A percentile compares a stretch with the other conserved stretches of the same genome.
These are phyloP conservation scores for Hirtodrosophila duncani DNA, from an alignment of 2,888 invertebrate genomes.

Conservation along the genomic window DNA sequence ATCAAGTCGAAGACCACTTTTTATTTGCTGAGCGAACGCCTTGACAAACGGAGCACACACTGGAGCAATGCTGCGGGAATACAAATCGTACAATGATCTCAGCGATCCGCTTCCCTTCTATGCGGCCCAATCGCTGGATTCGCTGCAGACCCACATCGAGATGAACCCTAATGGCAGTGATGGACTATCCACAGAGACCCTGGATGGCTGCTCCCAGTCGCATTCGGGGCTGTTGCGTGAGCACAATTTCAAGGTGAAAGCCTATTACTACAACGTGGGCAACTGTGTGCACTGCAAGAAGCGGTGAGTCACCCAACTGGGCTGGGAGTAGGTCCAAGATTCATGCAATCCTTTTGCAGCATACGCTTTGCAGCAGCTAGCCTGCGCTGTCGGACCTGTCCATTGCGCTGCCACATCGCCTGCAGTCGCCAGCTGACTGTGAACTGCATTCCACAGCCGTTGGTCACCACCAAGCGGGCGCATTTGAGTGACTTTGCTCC, in stretches of 20 bases:
- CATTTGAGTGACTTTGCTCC: slow-evolving; percentile 49
- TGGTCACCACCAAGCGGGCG: slow-evolving; percentile 31
- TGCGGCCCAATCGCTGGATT: slow-evolving; percentile 53
- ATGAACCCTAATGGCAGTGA: slow-evolving; percentile 56
- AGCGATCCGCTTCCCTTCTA: slow-evolving; percentile 41
- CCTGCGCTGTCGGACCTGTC: slow-evolving; percentile 55
- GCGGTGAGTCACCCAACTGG: slow-evolving; percentile 47
- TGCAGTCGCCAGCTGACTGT: slow-evolving; percentile 41
- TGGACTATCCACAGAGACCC: slow-evolving; percentile 24
- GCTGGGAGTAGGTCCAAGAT: background rate
- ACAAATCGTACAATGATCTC: slow-evolving; percentile 51
- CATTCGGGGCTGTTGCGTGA: slow-evolving; percentile 44
- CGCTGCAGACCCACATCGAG: slow-evolving; percentile 43
- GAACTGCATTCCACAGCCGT: slow-evolving; percentile 57
- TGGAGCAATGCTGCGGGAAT: slow-evolving; percentile 47
- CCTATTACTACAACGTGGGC: slow-evolving; percentile 52
- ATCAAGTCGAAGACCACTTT: too few species aligned
- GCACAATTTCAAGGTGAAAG: slow-evolving; percentile 56
- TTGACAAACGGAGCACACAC: slow-evolving; percentile 38
- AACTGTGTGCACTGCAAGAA: slow-evolving; percentile 60
- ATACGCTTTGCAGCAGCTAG: slow-evolving; percentile 51
- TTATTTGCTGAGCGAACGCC: slow-evolving; percentile 28
- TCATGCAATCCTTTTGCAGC: slow-evolving; percentile 14
- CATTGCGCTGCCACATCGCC: slow-evolving; percentile 53
- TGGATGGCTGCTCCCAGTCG: slow-evolving; percentile 20